Evolutionary conservation across 35 echinoderm and acorn worm species (phyloP), one percentile per base, ranked within the genome.

Genomic region (Lytechinus pictus): DNA sequence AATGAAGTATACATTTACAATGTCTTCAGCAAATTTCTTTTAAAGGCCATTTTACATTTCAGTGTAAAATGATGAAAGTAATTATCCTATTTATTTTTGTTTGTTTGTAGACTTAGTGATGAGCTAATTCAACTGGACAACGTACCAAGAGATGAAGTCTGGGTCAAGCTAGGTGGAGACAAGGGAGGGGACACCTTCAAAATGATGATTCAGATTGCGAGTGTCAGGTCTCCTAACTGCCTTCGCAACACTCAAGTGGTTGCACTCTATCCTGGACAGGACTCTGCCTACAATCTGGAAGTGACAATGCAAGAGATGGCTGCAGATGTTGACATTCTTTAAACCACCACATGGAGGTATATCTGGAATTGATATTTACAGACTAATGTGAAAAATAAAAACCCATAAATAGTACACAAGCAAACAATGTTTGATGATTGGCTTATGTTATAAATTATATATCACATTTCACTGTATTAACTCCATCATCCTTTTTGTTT

Each of bases 161-260:
- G 95, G 97, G 28, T 97, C 0, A 96, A 97, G 72, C 61, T 97
- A 9, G 96, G 96, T 19, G 95, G 95, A 1, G 54, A 96, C 28
- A 96, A 96, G 61, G 92, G 97, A 14, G 95, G 95, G 24, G 97
- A 95, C 19, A 96, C 91, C 27, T 96, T 97, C 53, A 97, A 97
- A 89, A 4, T 91, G 19, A 94, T 97, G 97, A 54, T 96, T 0
- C 95, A 97, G 94, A 54, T 96, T 8, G n/a, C 71, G 1, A 97
- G 94, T 54, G 54, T 66, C 0, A 14, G 29, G 4, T 10, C 27
- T 8, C 97, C 95, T 16, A 96, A 97, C 60, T 79, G 95, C 28
- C 87, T 93, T 5, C 27, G 52, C 52, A 79, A 91, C 54, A 96
- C 95, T 4, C 28, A 57, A 0, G 24, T 94, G 10, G 33, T 94